These are phyloP conservation scores for Rallus limicola DNA, from an alignment of 2,113 vertebrate genomes.

Conservation along the genomic window DNA sequence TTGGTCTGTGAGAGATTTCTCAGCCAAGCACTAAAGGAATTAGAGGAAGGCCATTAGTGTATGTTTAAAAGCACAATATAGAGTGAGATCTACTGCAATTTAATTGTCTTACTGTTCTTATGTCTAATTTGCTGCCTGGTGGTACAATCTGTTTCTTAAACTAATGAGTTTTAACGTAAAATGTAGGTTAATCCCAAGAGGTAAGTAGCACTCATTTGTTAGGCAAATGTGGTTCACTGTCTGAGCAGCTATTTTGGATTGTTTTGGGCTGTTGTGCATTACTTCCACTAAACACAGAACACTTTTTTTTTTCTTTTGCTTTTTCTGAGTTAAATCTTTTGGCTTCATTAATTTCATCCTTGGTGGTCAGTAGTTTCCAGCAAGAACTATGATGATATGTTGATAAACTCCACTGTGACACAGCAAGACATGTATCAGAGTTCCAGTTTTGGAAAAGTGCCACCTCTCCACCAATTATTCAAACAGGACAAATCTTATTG, in stretches of 20 bases:
- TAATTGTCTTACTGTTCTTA: slow-evolving; percentile 33
- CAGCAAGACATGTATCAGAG: background rate
- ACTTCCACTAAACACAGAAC: background rate
- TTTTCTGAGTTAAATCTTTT: background rate
- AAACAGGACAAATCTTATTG: background rate
- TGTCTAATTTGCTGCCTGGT: slow-evolving; percentile 7
- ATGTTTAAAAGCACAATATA: background rate
- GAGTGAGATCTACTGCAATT: slow-evolving; percentile 12
- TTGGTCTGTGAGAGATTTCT: background rate
- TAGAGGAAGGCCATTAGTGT: background rate
- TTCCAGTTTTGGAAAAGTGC: background rate
- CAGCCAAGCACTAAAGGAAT: background rate
- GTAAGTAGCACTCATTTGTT: background rate
- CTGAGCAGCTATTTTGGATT: background rate
- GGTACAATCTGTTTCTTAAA: slow-evolving; percentile 42
- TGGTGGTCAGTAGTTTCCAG: background rate
- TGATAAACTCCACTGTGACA: background rate
- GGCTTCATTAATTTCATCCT: background rate
- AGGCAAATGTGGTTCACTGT: background rate
- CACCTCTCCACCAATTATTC: background rate
- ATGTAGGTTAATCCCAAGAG: background rate
- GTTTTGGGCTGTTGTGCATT: background rate
- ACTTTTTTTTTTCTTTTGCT: background rate
- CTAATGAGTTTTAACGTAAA: background rate
- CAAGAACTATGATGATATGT: background rate